Base-by-base conservation (phyloP, 2,113 vertebrate genomes). In the Conger conger region DNA sequence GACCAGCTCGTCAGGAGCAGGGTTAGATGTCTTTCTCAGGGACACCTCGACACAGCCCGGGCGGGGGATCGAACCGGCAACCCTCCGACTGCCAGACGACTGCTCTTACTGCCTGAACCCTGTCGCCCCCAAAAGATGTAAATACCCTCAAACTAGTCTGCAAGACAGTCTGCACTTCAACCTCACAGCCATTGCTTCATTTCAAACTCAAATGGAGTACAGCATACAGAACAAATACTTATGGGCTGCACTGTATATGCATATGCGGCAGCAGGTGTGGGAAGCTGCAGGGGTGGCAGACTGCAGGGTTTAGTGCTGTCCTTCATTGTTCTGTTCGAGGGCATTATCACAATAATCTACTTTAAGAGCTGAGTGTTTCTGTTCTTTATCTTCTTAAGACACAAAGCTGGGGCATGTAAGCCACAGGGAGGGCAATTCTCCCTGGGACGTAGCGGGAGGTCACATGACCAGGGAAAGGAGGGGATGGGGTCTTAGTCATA, bases 321-420 rank as follows among this genome's bases (percentile, higher is more conserved):
- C 84, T 81, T 60, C 35, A 73, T 38, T 3, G 54, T 33, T n/a
- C 35, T 68, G 84, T 81, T 40, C 90, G 86, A 81, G 80, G 83
- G 35, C 86, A 81, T 42, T 36, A 82, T 37, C 54, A 36, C 36
- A 57, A 30, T 79, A 79, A 84, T 84, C 83, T 84, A 57, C 57
- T 63, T 63, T 63, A 63, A 63, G 57, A 63, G 57, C 57, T 63
- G 18, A 63, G 57, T 63, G 57, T 84, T 57, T 38, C 3, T 84
- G 8, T 57, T 78, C 33, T 84, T 85, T 38, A 86, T 84, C 86
- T 81, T 88, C 88, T 88, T 60, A 80, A 79, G 82, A 86, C 36
- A 35, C 83, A 85, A 86, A 82, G 38, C 81, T 83, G 42, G 42
- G 82, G 82, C 85, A 79, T 82, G 27, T 60, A 7, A 23, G 40